Percentiles rank a stretch among this genome's conserved stretches.
These are phyloP conservation scores for Petrocephalus sullivani DNA, from an alignment of 2,797 vertebrate species.

Conservation along the genomic window DNA sequence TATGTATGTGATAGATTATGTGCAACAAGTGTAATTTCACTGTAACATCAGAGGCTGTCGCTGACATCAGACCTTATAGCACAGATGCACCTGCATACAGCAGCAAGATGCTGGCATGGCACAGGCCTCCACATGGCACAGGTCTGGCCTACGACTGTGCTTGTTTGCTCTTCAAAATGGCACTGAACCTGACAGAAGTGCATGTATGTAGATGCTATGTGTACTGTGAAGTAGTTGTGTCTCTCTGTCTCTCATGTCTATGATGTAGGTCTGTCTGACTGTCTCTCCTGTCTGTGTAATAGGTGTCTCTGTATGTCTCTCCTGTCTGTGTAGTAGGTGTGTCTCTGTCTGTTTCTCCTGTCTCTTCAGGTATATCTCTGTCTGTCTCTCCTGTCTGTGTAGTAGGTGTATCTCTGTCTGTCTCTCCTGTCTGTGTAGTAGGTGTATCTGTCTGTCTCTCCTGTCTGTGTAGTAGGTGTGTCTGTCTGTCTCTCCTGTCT, in stretches of 20 bases:
- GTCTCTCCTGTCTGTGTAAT: slow-evolving; percentile 52
- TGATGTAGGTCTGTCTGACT: background rate
- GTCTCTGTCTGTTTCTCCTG: too few species aligned
- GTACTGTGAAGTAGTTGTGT: slow-evolving; percentile 53
- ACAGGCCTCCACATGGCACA: too few species aligned
- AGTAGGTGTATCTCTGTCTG: slow-evolving; percentile 41
- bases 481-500: background rate
- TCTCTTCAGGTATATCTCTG: background rate
- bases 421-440: too few species aligned
- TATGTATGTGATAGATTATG: background rate
- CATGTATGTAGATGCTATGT: too few species aligned
- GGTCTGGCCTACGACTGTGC: too few species aligned
- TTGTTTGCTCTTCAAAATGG: too few species aligned
- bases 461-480: slow-evolving; percentile 39
- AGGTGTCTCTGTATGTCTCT: slow-evolving; percentile 28
- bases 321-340: too few species aligned
- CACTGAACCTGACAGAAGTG: too few species aligned
- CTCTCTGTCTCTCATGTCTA: slow-evolving; percentile 9
- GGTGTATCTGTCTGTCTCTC: slow-evolving; percentile 17
- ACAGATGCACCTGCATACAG: background rate
- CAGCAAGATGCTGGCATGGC: background rate
- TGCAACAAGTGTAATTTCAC: background rate
- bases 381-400: slow-evolving; percentile 45
- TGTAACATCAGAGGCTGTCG: background rate
- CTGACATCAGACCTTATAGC: background rate